Percentiles rank a stretch among this genome's conserved stretches.
Evolutionary conservation across 2,797 vertebrate species (phyloP).

Genomic region (Oophaga sylvatica): DNA sequence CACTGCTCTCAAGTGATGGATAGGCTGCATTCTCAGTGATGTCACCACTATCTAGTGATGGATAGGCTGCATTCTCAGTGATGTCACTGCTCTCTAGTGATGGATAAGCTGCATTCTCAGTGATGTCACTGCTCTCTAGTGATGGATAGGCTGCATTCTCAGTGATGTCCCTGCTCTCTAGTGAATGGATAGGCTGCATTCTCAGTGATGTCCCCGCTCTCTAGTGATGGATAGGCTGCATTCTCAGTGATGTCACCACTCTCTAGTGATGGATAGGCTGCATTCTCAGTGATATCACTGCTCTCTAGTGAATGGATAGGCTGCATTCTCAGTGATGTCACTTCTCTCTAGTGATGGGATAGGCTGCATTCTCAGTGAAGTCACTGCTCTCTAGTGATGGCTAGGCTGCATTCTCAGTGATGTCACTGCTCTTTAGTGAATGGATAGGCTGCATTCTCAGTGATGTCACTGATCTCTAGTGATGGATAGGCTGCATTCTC

Average conservation of each 20-base stretch:
- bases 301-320: not conserved
- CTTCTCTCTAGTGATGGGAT: not conserved
- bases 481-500: too few species aligned
- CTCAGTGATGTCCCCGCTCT: not conserved
- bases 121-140: too few species aligned
- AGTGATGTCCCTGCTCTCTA: not conserved
- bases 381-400: not conserved
- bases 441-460: not conserved
- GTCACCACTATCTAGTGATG: not conserved
- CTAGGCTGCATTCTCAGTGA: constrained; percentile 2
- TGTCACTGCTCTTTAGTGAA: not conserved
- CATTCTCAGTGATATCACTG: too few species aligned
- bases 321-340: not conserved
- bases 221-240: too few species aligned
- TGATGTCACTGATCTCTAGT: too few species aligned
- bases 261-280: not conserved
- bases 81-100: not conserved
- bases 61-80: constrained; percentile 1
- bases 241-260: not conserved
- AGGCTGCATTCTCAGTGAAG: constrained; percentile 1
- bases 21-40: constrained; percentile 4
- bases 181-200: constrained; percentile 5
- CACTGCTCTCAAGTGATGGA: not conserved
- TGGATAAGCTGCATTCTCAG: not conserved
- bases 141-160: too few species aligned